Evolutionary conservation across 2,888 invertebrate genomes (phyloP).

Genomic region (Busseola fusca): DNA sequence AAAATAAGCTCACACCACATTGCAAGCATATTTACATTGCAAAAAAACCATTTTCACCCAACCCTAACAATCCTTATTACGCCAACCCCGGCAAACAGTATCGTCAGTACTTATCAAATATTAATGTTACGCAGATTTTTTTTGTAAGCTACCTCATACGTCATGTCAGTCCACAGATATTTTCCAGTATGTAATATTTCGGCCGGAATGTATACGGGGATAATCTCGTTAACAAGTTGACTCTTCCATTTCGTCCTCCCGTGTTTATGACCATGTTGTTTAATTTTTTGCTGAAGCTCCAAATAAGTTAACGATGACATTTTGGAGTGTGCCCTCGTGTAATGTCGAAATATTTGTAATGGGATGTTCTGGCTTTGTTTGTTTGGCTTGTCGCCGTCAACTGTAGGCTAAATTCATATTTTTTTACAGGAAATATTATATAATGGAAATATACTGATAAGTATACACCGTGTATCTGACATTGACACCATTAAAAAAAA

Average conservation of each 20-base stretch:
- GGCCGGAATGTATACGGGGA: constrained; percentile 46
- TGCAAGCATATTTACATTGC: not conserved
- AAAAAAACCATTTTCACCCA: constrained; percentile 11
- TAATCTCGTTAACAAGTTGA: constrained; percentile 68
- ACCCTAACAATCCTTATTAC: constrained; percentile 17
- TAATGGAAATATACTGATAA: not conserved
- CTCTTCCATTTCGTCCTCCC: constrained; percentile 52
- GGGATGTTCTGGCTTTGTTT: constrained; percentile 22
- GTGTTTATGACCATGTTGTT: constrained; percentile 44
- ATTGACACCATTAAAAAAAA: too few species aligned
- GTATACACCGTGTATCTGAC: too few species aligned
- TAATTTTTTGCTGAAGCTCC: constrained; percentile 50
- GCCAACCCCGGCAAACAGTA: constrained; percentile 4
- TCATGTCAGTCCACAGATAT: constrained; percentile 53
- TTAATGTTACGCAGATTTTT: constrained; percentile 50
- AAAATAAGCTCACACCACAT: not conserved
- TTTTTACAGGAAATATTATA: not conserved
- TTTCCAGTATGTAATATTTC: constrained; percentile 44
- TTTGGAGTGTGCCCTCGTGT: constrained; percentile 31
- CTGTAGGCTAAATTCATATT: not conserved
- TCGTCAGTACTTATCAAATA: constrained; percentile 52
- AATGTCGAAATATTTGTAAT: constrained; percentile 39
- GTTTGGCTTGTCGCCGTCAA: constrained; percentile 10
- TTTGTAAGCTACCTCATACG: constrained; percentile 47
- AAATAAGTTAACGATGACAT: constrained; percentile 53